Base-by-base conservation (phyloP, 2,888 invertebrate genomes). In the Oscheius sp. region DNA sequence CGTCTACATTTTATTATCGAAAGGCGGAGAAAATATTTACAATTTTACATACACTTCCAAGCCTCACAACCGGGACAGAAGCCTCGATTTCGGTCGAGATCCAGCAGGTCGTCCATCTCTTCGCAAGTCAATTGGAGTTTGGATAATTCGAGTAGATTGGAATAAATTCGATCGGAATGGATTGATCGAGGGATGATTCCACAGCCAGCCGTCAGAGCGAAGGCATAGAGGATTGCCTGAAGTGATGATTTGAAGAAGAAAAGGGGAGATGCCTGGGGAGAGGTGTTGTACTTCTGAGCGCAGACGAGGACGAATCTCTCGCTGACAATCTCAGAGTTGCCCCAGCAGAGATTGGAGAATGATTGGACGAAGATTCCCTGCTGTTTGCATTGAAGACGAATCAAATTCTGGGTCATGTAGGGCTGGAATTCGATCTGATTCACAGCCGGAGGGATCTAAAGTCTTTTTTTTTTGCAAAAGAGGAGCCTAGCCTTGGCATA, bases 271-370 rank as follows among this genome's bases (percentile, higher is more conserved):
- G 50, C 65, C 34, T 66, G 68, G 2, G 75, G 66, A n/a, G 73
- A 48, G 10, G 70, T 70, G 1, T 89, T 86, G n/a, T 91, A 86
- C 73, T 90, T 89, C 15, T 87, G 81, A 0, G 92, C 91, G 67
- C 92, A 89, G 52, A 87, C 83, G 34, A 86, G 85, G 1, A 93
- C 90, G 0, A 87, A 85, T 0, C 90, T 87, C 83, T 92, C 90
- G 17, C 88, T 84, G 2, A 92, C 81, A 34, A 93, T 87, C 17
- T 79, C 76, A 29, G 75, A 63, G 37, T 79, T 70, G 23, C 71
- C 77, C 76, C 81, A 79, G 12, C 88, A 88, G 2, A 88, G 82
- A n/a, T 88, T 88, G 0, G 88, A 87, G 71, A 88, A 88, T 0
- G 88, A 87, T 74, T 75, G 74, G 57, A 87, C 86, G 31, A 87